Evolutionary conservation across 2,888 invertebrate species (phyloP), one percentile per base, ranked within the genome.

Genomic region (Caenorhabditis wallacei): DNA sequence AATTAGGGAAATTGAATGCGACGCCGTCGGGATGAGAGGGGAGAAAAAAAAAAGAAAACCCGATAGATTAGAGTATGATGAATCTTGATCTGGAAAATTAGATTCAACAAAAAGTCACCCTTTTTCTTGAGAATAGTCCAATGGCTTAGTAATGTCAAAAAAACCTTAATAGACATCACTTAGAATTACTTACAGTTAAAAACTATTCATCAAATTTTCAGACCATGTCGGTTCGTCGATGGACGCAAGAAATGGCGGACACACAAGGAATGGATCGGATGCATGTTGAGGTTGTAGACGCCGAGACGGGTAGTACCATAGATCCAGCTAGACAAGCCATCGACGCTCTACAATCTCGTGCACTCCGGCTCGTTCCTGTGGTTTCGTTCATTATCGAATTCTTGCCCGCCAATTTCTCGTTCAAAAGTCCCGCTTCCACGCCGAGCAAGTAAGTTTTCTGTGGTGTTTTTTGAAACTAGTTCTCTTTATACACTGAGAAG

Each of bases 261-360:
- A 35, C 80, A 26, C 84, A 87, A 64, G 88, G 88, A 40, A 75
- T 90, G 84, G 90, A 90, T 80, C 87, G 87, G 79, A 78, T 85
- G 56, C 79, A 84, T n/a, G 84, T 85, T 2, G 90, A 90, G 75
- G 90, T 88, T 16, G 90, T 90, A 22, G 90, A 90, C 74, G 90
- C 90, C 8, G 90, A 84, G 86, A 89, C 90, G 18, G 90, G 90
- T 11, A 85, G 87, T 46, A 89, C 90, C 1, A 90, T 90, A 48
- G 90, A 90, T 64, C 90, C 90, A 24, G 89, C 87, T 35, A 84
- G 90, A 46, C 90, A 90, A 76, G 91, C 91, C n/a, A 86, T 89
- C 48, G 91, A 91, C 61, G 91, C 91, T 46, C 84, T 91, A 13
- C 89, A 89, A 80, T 89, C 89, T 18, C 86, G 91, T 51, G 87